Conservation (phyloP, 2,113 vertebrate genomes). For the Panurus biarmicus region DNA sequence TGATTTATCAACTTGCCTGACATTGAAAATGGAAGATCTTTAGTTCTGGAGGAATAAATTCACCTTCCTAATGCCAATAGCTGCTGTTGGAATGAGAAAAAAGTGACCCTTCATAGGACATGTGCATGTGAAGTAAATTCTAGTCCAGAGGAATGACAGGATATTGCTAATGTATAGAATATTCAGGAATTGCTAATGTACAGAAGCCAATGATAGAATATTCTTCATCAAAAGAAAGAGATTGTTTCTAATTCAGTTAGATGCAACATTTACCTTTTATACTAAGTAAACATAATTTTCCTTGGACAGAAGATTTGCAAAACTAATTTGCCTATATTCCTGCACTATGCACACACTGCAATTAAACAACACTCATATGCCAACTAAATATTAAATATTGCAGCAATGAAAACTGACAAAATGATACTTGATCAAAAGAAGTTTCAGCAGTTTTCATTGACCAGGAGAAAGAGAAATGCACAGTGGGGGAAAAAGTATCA, state of each 20-base stretch:
- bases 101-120: not conserved
- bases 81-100: not conserved
- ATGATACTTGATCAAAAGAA: not conserved
- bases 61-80: not conserved
- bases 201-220: not conserved
- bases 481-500: accelerated
- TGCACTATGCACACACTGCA: not conserved
- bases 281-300: not conserved
- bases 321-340: not conserved
- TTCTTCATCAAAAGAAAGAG: not conserved
- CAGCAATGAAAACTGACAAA: not conserved
- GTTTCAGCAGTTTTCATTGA: not conserved
- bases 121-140: not conserved
- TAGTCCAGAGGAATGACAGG: not conserved
- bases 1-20: not conserved
- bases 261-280: not conserved
- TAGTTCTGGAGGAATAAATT: not conserved
- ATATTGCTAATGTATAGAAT: not conserved
- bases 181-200: not conserved
- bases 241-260: not conserved
- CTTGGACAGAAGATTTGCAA: not conserved
- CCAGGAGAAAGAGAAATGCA: not conserved
- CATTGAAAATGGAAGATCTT: not conserved
- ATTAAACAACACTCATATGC: not conserved
- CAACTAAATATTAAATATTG: not conserved